Conservation (phyloP, 2,888 invertebrate species). For the Acanthacorydalis orientalis region DNA sequence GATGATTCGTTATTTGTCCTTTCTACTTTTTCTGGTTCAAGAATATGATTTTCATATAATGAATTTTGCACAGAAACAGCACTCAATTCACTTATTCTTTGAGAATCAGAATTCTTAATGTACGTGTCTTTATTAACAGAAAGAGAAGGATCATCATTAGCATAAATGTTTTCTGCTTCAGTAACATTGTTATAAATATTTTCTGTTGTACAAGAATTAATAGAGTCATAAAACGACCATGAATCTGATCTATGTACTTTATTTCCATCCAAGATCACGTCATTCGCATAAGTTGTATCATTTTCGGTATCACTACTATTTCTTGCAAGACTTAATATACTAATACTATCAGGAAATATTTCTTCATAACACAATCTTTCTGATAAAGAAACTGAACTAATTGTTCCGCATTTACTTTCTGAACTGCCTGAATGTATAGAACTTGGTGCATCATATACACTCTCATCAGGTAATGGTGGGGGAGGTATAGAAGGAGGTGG, state of each 20-base stretch:
- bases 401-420: slow-evolving; percentile 22
- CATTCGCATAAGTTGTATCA: slow-evolving; percentile 13
- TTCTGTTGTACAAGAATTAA: slow-evolving; percentile 11
- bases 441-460: slow-evolving; percentile 35
- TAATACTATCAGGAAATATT: slow-evolving; percentile 25
- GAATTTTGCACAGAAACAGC: slow-evolving; percentile 22
- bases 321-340: slow-evolving; percentile 14
- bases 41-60: slow-evolving; percentile 28
- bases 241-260: slow-evolving; percentile 29
- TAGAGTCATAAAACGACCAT: slow-evolving; percentile 33
- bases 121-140: slow-evolving; percentile 2
- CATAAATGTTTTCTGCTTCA: slow-evolving; percentile 15
- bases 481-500: slow-evolving; percentile 41
- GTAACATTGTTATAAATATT: slow-evolving; percentile 17
- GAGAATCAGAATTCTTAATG: slow-evolving; percentile 2
- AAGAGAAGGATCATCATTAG: slow-evolving; percentile 6
- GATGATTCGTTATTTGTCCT: background rate
- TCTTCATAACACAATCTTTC: slow-evolving; percentile 22
- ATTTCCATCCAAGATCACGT: slow-evolving; percentile 16
- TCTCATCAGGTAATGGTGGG: slow-evolving; percentile 37
- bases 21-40: slow-evolving; percentile 13
- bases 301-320: slow-evolving; percentile 18
- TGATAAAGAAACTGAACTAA: slow-evolving; percentile 12
- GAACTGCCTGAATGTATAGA: slow-evolving; percentile 23
- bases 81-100: slow-evolving; percentile 9